A percentile compares a stretch with the other conserved stretches of the same genome.
These are phyloP conservation scores for Ibidorhyncha struthersii DNA, from an alignment of 2,113 vertebrate species.

Conservation along the genomic window DNA sequence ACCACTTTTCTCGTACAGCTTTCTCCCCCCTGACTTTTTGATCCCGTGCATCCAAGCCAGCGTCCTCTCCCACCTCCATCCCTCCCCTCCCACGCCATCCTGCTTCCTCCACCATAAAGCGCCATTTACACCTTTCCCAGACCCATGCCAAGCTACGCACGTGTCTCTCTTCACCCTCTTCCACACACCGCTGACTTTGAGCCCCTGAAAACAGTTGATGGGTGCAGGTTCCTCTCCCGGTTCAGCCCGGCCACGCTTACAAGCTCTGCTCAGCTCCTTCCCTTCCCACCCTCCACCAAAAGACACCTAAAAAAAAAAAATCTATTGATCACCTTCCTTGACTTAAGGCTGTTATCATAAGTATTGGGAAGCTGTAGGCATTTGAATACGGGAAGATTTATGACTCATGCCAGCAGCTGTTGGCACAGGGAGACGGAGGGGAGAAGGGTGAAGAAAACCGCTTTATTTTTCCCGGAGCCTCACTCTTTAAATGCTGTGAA, in stretches of 20 bases:
- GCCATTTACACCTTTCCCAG: not conserved
- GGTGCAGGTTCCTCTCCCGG: not conserved
- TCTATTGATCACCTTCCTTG: not conserved
- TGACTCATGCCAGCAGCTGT: conserved; percentile 24
- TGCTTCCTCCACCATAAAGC: not conserved
- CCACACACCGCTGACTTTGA: rapidly evolving
- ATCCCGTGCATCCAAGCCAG: not conserved
- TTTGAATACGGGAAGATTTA: not conserved
- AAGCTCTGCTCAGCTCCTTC: not conserved
- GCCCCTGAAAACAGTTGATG: not conserved
- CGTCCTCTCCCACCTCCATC: not conserved
- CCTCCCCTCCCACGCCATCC: not conserved
- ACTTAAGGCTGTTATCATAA: not conserved
- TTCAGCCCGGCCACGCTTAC: rapidly evolving
- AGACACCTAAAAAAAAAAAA: not conserved
- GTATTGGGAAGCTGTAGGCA: not conserved
- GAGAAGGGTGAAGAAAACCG: not conserved
- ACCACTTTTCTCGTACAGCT: rapidly evolving
- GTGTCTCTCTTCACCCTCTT: not conserved
- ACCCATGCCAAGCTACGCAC: not conserved
- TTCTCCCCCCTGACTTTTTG: not conserved
- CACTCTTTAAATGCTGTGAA: not conserved
- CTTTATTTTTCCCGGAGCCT: not conserved
- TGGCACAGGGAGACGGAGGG: not conserved
- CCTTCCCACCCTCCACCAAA: not conserved